Evolutionary conservation across 2,113 vertebrate species (phyloP), one percentile per base, ranked within the genome.

Genomic region (Prolemur simus): DNA sequence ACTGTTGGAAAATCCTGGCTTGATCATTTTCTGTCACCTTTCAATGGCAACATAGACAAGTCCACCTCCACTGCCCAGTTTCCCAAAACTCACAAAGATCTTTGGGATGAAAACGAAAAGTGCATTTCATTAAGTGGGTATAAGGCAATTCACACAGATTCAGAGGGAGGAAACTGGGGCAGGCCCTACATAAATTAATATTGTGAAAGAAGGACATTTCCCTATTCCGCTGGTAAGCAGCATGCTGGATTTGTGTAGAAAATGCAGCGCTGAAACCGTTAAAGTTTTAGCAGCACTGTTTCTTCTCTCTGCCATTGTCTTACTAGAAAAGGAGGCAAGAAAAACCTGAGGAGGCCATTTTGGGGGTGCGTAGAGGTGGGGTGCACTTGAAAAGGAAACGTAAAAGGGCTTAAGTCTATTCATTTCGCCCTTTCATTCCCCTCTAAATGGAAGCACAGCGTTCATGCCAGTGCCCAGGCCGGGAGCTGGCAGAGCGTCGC

Each of bases 351-450:
- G 94, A 95, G 89, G 80, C 66, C 52, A 85, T 96, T 97, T 96
- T 77, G 63, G 84, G 80, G 91, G 80, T 96, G 76, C 83, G 80
- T 86, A 68, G 86, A 95, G 83, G 89, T 97, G 84, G 96, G 87
- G 80, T 81, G 71, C 18, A 37, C 64, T 96, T 97, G 95, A 97
- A 97, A 97, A 98, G 89, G 86, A 95, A 87, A 93, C 8, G 89
- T 54, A 58, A 96, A 96, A 81, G 95, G 71, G 66, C 71, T 97
- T 94, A 96, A 97, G 89, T 81, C 96, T 94, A 98, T 97, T 98
- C 97, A 96, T 89, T 39, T 34, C 2, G 0, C 34, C 96, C 82
- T 97, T 96, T 97, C 91, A 94, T 81, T 96, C 80, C 56, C 86
- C 69, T 95, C 45, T 97, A 97, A 98, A 97, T 96, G 97, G 90